These are phyloP conservation scores for Speoplatyrhinus poulsoni DNA, from an alignment of 2,113 vertebrate genomes.

Conservation along the genomic window DNA sequence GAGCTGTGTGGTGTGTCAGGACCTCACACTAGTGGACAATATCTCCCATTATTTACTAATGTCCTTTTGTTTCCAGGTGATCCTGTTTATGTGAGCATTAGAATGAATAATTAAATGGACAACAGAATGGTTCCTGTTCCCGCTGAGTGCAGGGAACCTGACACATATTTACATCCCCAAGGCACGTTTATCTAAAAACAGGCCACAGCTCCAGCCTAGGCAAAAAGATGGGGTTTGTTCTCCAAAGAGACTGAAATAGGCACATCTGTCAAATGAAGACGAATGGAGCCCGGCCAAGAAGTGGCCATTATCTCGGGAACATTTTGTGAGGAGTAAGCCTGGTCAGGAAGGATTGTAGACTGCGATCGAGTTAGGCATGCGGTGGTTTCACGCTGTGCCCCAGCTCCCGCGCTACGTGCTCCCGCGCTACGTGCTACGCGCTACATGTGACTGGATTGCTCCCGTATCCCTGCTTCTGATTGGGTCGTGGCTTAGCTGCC, in stretches of 20 bases:
- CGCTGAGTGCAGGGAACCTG: background rate
- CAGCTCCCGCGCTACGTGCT: background rate
- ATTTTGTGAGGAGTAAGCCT: conserved; percentile 28
- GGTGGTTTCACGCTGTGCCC: conserved; percentile 17
- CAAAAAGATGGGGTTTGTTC: background rate
- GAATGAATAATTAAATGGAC: background rate
- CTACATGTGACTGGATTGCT: background rate
- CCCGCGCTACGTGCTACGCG: background rate
- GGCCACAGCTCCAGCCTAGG: background rate
- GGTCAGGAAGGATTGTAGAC: conserved; percentile 38
- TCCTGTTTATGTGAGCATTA: background rate
- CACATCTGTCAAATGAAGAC: conserved; percentile 34
- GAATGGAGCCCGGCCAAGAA: conserved; percentile 24
- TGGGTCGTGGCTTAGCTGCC: background rate
- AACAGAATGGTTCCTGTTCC: background rate
- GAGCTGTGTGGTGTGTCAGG: no score
- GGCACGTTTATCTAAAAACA: background rate
- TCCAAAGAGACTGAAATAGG: background rate
- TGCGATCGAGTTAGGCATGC: conserved; percentile 38
- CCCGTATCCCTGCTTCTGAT: conserved; percentile 13
- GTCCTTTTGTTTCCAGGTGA: background rate
- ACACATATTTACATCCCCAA: background rate
- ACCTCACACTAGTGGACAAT: background rate
- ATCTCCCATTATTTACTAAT: conserved; percentile 1
- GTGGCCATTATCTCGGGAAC: conserved; percentile 29